These are phyloP conservation scores for Thecocarcelia acutangulata DNA, from an alignment of 2,888 invertebrate species.

Conservation along the genomic window DNA sequence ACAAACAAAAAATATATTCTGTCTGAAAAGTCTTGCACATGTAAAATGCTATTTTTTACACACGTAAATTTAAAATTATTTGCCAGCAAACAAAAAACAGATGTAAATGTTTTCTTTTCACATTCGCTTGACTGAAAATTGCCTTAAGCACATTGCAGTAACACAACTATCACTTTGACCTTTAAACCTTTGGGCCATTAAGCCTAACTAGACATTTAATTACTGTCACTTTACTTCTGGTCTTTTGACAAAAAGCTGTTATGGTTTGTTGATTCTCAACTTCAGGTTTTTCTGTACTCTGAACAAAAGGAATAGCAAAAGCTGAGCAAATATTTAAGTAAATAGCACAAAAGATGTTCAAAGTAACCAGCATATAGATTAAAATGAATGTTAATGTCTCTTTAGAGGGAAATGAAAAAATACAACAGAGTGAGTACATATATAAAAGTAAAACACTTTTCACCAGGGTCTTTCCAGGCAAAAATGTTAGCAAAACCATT, in stretches of 20 bases:
- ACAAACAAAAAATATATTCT: too few species aligned
- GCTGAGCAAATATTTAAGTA: not conserved
- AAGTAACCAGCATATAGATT: slow-evolving; percentile 4
- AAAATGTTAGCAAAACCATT: not conserved
- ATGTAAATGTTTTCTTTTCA: too few species aligned
- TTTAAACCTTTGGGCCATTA: slow-evolving; percentile 30
- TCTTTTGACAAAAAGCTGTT: not conserved
- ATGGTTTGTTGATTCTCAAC: slow-evolving; percentile 14
- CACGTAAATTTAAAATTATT: too few species aligned
- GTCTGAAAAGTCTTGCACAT: too few species aligned
- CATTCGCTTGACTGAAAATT: too few species aligned
- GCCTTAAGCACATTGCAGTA: not conserved
- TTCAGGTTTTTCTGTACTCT: slow-evolving; percentile 1
- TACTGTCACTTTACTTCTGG: not conserved
- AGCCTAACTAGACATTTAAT: slow-evolving; percentile 21
- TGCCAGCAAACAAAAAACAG: too few species aligned
- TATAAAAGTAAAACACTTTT: not conserved
- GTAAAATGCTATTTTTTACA: too few species aligned
- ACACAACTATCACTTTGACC: not conserved
- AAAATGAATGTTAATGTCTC: slow-evolving; percentile 28
- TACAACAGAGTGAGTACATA: slow-evolving; percentile 1
- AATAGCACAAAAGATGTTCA: not conserved
- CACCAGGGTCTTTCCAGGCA: not conserved
- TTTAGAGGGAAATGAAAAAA: not conserved
- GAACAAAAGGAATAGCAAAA: slow-evolving; percentile 12